Conservation (phyloP, 2,113 vertebrate species). For the Catharus fuscescens region DNA sequence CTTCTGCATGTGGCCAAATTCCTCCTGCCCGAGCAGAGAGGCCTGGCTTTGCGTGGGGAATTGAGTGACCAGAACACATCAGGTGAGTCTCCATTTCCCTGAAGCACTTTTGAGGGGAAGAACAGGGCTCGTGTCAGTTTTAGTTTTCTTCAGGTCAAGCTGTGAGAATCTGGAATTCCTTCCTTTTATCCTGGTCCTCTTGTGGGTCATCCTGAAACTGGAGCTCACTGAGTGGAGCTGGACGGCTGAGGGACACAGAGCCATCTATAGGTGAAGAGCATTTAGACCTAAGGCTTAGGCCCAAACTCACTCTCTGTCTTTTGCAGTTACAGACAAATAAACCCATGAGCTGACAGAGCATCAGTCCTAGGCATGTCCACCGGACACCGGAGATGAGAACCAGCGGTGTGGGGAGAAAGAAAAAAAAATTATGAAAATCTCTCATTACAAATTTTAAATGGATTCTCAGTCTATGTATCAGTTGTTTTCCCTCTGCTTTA, state of each 20-base stretch:
- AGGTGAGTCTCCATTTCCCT: background rate
- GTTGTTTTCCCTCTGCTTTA: background rate
- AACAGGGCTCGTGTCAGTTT: background rate
- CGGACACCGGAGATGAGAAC: background rate
- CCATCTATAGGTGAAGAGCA: background rate
- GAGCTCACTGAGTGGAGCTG: background rate
- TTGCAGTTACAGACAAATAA: constrained; percentile 77
- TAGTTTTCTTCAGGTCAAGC: background rate
- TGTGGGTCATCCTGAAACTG: accelerated
- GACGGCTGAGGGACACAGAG: background rate
- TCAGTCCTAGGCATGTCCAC: background rate
- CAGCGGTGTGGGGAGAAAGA: background rate
- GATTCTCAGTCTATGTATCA: background rate
- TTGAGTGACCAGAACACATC: background rate
- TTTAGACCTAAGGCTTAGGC: too few species aligned
- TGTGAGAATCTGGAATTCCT: background rate
- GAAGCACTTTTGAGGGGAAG: background rate
- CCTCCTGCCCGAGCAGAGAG: background rate
- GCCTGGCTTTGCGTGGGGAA: accelerated
- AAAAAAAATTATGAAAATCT: background rate
- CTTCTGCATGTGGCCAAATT: accelerated
- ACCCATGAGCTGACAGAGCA: background rate
- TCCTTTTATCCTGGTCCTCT: background rate
- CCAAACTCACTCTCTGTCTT: background rate
- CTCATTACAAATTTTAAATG: background rate